A percentile compares a stretch with the other conserved stretches of the same genome.
Conservation (phyloP, 2,113 vertebrate species). For the Peromyscus californicus region DNA sequence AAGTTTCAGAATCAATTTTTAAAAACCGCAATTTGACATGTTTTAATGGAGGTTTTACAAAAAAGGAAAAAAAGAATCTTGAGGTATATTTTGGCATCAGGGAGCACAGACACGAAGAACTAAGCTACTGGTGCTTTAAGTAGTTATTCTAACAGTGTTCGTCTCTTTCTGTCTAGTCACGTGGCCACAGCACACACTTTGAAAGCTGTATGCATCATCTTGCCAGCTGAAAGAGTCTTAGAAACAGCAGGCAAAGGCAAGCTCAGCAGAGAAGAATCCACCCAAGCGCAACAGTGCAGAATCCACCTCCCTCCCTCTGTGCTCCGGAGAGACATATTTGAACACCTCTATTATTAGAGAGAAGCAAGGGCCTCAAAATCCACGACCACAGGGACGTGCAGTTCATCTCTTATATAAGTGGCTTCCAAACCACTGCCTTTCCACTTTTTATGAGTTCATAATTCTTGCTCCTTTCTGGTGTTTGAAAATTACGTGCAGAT, state of each 20-base stretch:
- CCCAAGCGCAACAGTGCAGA: background rate
- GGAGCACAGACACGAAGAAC: background rate
- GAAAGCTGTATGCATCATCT: background rate
- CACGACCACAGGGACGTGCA: background rate
- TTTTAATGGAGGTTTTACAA: background rate
- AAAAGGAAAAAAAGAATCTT: background rate
- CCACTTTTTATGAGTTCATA: background rate
- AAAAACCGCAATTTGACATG: background rate
- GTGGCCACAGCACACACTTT: background rate
- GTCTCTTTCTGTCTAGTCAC: background rate
- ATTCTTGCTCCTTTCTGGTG: background rate
- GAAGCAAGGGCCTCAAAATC: background rate
- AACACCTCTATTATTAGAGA: background rate
- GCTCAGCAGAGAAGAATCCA: background rate
- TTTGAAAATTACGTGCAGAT: background rate
- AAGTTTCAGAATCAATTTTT: background rate
- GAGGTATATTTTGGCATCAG: background rate
- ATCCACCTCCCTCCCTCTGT: background rate
- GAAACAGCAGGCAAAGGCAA: background rate
- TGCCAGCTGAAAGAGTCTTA: background rate
- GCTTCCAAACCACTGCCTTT: conserved; percentile 4
- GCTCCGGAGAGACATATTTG: too few relatives aligned
- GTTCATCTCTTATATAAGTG: background rate
- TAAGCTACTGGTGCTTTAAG: background rate
- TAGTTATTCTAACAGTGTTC: background rate